Percentiles rank a stretch among this genome's conserved stretches.
Conservation (phyloP, 2,888 invertebrate species). For the Amphipyra tragopoginis region DNA sequence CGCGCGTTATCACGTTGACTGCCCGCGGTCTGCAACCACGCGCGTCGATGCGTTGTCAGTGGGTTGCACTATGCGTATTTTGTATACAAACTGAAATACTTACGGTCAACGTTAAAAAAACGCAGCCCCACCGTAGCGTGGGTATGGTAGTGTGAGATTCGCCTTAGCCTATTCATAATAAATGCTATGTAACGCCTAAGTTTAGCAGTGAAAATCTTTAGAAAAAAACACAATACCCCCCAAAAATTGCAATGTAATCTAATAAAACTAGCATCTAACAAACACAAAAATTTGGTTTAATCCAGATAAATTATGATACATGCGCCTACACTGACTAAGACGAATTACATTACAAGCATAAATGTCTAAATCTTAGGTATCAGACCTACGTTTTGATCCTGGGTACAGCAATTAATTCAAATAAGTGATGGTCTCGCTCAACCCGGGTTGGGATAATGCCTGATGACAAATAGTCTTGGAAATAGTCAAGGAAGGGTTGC, state of each 20-base stretch:
- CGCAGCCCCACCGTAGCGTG: too few species aligned
- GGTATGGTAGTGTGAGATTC: too few species aligned
- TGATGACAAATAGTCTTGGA: slow-evolving; percentile 70
- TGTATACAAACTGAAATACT: too few species aligned
- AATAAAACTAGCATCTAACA: neutral
- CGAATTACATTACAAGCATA: slow-evolving; percentile 50
- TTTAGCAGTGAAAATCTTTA: too few species aligned
- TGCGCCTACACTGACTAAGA: slow-evolving; percentile 39
- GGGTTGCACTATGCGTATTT: too few species aligned
- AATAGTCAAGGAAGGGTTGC: slow-evolving; percentile 62
- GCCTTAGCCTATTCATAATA: too few species aligned
- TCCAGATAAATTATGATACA: slow-evolving; percentile 25
- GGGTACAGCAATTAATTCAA: slow-evolving; percentile 63
- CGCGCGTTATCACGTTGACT: too few species aligned
- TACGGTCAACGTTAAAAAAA: too few species aligned
- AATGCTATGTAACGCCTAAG: too few species aligned
- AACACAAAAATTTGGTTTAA: slow-evolving; percentile 20
- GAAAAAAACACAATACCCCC: too few species aligned
- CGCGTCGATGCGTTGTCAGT: too few species aligned
- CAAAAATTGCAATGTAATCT: neutral
- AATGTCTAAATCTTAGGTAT: slow-evolving; percentile 51
- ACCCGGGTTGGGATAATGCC: slow-evolving; percentile 64
- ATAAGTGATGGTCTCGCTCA: slow-evolving; percentile 60
- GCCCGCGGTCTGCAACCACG: too few species aligned
- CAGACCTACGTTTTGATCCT: slow-evolving; percentile 47